A percentile compares a stretch with the other conserved stretches of the same genome.
Evolutionary conservation across 92 coral and sea anemone species (phyloP).

Genomic region (Palythoa caribaeorum): DNA sequence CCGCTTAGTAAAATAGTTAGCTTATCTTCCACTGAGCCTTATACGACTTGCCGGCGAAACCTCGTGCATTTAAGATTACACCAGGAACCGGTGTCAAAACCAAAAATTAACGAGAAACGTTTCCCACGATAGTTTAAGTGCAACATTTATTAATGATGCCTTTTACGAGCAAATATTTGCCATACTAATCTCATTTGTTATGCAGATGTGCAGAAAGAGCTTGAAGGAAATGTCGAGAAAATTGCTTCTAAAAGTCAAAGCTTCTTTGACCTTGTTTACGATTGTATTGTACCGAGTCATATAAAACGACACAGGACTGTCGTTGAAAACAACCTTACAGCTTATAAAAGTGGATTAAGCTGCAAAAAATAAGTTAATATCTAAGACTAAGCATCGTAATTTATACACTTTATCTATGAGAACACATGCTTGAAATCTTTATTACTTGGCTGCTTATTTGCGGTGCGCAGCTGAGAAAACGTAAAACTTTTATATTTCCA

Average conservation of each 20-base stretch:
- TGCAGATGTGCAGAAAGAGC: constrained; percentile 25
- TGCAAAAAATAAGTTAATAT: neutral
- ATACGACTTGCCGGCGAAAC: neutral
- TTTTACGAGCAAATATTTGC: constrained; percentile 11
- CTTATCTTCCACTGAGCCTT: neutral
- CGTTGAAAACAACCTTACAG: neutral
- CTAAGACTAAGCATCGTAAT: neutral
- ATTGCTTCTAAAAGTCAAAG: constrained; percentile 26
- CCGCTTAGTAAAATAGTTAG: no score
- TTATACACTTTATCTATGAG: neutral
- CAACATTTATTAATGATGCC: neutral
- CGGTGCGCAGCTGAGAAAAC: no score
- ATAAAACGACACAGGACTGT: neutral
- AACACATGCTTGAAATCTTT: neutral
- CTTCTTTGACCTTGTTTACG: constrained; percentile 35
- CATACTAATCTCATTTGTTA: constrained; percentile 39
- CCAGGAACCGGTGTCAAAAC: neutral
- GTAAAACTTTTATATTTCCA: neutral
- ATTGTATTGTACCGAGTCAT: neutral
- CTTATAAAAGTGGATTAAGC: neutral
- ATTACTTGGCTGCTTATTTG: neutral
- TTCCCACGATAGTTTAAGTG: constrained; percentile 23
- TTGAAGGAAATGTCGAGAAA: constrained; percentile 22
- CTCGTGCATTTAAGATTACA: neutral
- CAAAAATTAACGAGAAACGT: neutral